Evolutionary conservation across 2,888 invertebrate species (phyloP).

Genomic region (Metopia argyrocephala): DNA sequence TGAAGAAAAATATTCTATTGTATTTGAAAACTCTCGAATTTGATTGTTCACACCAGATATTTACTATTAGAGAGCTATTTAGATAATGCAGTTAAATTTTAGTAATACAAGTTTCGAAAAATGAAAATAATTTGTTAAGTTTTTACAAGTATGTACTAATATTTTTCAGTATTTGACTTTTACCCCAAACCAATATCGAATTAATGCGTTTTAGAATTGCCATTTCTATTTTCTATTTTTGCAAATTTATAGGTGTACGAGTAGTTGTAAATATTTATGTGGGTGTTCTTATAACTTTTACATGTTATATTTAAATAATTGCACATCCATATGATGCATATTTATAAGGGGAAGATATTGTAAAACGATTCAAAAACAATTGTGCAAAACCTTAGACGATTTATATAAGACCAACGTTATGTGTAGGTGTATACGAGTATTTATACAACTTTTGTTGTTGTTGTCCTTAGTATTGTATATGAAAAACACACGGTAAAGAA

Average conservation of each 20-base stretch:
- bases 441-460: neutral
- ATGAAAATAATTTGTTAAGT: too few relatives aligned
- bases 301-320: slow-evolving; percentile 54
- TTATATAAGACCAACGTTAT: neutral
- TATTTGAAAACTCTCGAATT: too few relatives aligned
- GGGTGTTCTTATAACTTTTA: slow-evolving; percentile 28
- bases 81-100: too few relatives aligned
- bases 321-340: slow-evolving; percentile 11
- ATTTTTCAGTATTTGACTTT: too few relatives aligned
- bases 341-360: slow-evolving; percentile 22
- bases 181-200: slow-evolving; percentile 4
- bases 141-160: neutral
- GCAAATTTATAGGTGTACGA: neutral
- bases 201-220: neutral
- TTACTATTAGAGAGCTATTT: too few relatives aligned
- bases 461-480: neutral
- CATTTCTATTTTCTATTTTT: neutral
- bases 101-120: too few relatives aligned
- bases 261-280: neutral
- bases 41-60: too few relatives aligned
- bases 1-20: too few relatives aligned
- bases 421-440: neutral
- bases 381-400: slow-evolving; percentile 24
- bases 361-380: slow-evolving; percentile 37
- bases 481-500: slow-evolving; percentile 57